Evolutionary conservation across 37 sponge, comb jelly and placozoan genomes (phyloP).

Genomic region (Oopsacas minuta): DNA sequence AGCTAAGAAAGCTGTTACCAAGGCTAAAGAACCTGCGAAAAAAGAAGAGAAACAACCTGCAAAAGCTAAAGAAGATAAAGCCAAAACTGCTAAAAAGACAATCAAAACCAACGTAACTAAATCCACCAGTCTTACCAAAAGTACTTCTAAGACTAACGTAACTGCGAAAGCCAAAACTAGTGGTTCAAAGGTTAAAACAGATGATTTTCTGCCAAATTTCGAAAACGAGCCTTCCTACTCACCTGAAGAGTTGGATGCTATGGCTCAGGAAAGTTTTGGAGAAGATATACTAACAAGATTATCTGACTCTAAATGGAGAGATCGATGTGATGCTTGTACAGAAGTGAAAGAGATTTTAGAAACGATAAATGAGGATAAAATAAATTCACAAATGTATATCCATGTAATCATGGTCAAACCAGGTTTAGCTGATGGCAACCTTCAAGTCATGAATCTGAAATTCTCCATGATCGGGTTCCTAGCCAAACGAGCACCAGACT

Average conservation of each 20-base stretch:
- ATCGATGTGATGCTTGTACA: slow-evolving; percentile 53
- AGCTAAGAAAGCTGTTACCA: slow-evolving; percentile 25
- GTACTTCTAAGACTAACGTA: background rate
- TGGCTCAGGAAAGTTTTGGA: slow-evolving; percentile 42
- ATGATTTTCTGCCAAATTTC: background rate
- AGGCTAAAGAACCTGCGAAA: slow-evolving; percentile 26
- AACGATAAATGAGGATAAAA: slow-evolving; percentile 28
- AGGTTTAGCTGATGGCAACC: slow-evolving; percentile 88
- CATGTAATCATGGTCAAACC: slow-evolving; percentile 70
- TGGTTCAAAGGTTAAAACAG: background rate
- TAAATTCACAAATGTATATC: slow-evolving; percentile 55
- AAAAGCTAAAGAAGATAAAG: background rate
- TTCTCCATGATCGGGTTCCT: slow-evolving; percentile 37
- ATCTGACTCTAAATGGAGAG: slow-evolving; percentile 60
- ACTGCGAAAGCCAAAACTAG: slow-evolving; percentile 17
- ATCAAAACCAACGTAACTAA: background rate
- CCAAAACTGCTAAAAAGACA: slow-evolving; percentile 16
- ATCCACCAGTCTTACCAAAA: background rate
- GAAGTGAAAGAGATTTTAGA: slow-evolving; percentile 37
- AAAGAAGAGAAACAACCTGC: background rate
- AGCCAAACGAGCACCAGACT: slow-evolving; percentile 39
- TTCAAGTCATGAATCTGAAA: slow-evolving; percentile 68
- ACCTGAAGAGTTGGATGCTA: slow-evolving; percentile 61
- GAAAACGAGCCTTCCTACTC: background rate
- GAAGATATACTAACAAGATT: slow-evolving; percentile 29